Conservation (phyloP, 2,888 invertebrate genomes). For the Drosophila antonietae region DNA sequence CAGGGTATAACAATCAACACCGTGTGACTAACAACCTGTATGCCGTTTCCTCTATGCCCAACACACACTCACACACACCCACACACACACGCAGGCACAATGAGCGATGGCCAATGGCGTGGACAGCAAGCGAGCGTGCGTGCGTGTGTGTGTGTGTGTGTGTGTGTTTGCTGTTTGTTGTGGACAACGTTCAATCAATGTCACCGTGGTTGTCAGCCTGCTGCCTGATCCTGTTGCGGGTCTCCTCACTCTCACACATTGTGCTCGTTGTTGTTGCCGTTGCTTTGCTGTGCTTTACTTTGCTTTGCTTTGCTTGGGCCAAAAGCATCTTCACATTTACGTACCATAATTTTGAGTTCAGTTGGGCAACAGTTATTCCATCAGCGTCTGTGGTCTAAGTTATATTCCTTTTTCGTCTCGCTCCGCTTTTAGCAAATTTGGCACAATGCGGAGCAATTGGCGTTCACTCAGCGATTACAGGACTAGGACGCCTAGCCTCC, state of each 20-base stretch:
- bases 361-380: constrained; percentile 41
- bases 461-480: constrained; percentile 48
- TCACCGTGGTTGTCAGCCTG: constrained; percentile 66
- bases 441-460: constrained; percentile 53
- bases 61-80: not conserved
- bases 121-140: constrained; percentile 20
- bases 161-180: constrained; percentile 57
- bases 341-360: constrained; percentile 65
- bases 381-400: constrained; percentile 7
- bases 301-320: constrained; percentile 22
- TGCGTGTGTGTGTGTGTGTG: constrained; percentile 21
- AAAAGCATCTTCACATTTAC: constrained; percentile 57
- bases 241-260: not conserved
- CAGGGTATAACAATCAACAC: constrained; percentile 65
- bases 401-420: not conserved
- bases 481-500: not conserved
- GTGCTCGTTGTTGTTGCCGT: constrained; percentile 6
- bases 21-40: constrained; percentile 58
- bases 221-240: constrained; percentile 41
- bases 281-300: constrained; percentile 10
- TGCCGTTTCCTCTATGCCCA: constrained; percentile 15
- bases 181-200: constrained; percentile 79
- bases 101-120: constrained; percentile 33
- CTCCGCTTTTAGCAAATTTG: constrained; percentile 37
- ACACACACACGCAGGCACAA: not conserved